These are phyloP conservation scores for Nixonia krombeini DNA, from an alignment of 1,140 invertebrate species.

Conservation along the genomic window DNA sequence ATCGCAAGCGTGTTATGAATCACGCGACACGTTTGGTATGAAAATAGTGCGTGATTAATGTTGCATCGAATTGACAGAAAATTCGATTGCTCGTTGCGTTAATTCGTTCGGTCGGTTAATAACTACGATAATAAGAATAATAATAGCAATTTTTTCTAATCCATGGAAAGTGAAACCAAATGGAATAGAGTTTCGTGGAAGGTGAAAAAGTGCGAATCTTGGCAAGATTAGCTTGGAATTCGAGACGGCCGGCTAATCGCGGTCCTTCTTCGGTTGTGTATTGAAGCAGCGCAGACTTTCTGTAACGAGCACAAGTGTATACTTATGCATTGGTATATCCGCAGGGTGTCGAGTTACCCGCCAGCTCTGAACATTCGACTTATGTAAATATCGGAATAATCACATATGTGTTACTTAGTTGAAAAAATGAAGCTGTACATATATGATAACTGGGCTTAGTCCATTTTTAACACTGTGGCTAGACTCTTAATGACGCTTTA, in stretches of 20 bases:
- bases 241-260: slow-evolving; percentile 6
- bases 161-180: slow-evolving; percentile 4
- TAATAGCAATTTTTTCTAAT: not conserved
- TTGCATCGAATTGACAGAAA: no score
- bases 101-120: not conserved
- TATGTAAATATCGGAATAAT: slow-evolving; percentile 29
- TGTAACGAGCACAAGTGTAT: slow-evolving; percentile 22
- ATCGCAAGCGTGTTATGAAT: not conserved
- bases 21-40: no score
- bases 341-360: slow-evolving; percentile 21
- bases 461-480: no score
- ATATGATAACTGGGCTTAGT: slow-evolving; percentile 4
- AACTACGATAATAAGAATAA: not conserved
- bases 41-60: no score
- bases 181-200: slow-evolving; percentile 13
- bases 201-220: slow-evolving; percentile 18
- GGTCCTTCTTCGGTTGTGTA: slow-evolving; percentile 19
- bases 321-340: slow-evolving; percentile 9
- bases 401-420: slow-evolving; percentile 5
- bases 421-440: slow-evolving; percentile 1
- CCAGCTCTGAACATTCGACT: slow-evolving; percentile 20
- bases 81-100: no score
- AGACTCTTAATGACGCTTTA: no score
- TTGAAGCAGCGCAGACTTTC: slow-evolving; percentile 16
- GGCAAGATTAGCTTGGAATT: slow-evolving; percentile 18